Base-by-base conservation (phyloP, 2,113 vertebrate species). In the Gallinago media region DNA sequence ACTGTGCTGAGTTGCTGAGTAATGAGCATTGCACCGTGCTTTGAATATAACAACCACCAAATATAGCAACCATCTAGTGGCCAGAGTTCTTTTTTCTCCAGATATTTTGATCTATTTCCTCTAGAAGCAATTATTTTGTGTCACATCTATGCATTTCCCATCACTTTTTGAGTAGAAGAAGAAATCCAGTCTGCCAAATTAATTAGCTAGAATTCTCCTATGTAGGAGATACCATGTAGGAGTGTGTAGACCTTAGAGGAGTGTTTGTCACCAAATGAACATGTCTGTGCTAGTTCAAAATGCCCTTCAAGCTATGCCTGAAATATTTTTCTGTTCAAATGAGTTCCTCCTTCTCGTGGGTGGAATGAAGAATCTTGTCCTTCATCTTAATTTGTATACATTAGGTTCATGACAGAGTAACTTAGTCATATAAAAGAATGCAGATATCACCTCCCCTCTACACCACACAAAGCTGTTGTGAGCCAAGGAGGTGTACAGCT, bases 281-380 rank as follows among this genome's bases (percentile, higher is more conserved):
- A 2, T 86, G 88, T 86, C 88, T 91, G 52, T 86, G 79, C 95
- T 84, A 61, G 90, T 87, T 86, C 68, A 92, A 70, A 94, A 94
- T 96, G 91, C 61, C 79, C 85, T 96, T 89, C 56, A 81, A 93
- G 88, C 83, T 78, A 84, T 14, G 61, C 91, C 52, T 96, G 83
- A 94, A 93, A 82, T 95, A 81, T 63, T 93, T 91, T 46, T 81
- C 80, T 88, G n/a, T 78, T 95, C 61, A 84, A 81, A 94, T 71
- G 79, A 95, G 79, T 81, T 96, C 94, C 86, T 92, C 56, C 72
- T 96, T 59, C 55, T 89, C 0, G 88, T 96, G 94, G 94, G 96
- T 81, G 96, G 91, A 94, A 88, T 92, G 80, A 93, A 95, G 88
- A 95, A 96, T 96, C 94, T 81, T 72, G 82, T 88, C 80, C 83